Evolutionary conservation across 1,140 invertebrate species (phyloP).

Genomic region (Bombus polaris): DNA sequence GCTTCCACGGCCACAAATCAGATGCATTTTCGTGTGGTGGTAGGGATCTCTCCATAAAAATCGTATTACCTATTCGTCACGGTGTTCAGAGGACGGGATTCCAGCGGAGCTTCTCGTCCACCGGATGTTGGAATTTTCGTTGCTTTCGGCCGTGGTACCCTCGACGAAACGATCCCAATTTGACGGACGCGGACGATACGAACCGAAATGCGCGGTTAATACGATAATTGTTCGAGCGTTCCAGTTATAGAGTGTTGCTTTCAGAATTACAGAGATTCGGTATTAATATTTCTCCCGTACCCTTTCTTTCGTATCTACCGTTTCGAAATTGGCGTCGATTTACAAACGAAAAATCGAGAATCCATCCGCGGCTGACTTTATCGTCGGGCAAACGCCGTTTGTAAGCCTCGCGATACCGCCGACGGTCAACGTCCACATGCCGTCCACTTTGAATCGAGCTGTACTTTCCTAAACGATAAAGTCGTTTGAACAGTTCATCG

Average conservation of each 20-base stretch:
- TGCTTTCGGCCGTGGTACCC: not conserved
- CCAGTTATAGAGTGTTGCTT: no score
- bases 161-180: not conserved
- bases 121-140: slow-evolving; percentile 12
- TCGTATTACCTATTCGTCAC: slow-evolving; percentile 82
- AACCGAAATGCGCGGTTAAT: not conserved
- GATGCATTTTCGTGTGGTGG: slow-evolving; percentile 74
- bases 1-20: slow-evolving; percentile 80
- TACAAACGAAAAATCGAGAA: no score
- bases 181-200: not conserved
- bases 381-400: no score
- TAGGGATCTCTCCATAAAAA: slow-evolving; percentile 79
- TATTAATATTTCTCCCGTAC: no score
- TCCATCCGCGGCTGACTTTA: no score
- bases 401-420: no score
- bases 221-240: not conserved
- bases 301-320: no score
- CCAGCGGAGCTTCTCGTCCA: slow-evolving; percentile 55
- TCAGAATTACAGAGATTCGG: no score
- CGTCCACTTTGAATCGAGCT: not conserved
- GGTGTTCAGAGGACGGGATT: slow-evolving; percentile 77
- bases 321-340: no score
- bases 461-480: slow-evolving; percentile 19
- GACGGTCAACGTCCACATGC: no score
- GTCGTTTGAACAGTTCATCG: slow-evolving; percentile 40